Percentiles rank a stretch among this genome's conserved stretches.
These are phyloP conservation scores for Apodemus agrarius DNA, from an alignment of 2,797 vertebrate genomes.

Conservation along the genomic window DNA sequence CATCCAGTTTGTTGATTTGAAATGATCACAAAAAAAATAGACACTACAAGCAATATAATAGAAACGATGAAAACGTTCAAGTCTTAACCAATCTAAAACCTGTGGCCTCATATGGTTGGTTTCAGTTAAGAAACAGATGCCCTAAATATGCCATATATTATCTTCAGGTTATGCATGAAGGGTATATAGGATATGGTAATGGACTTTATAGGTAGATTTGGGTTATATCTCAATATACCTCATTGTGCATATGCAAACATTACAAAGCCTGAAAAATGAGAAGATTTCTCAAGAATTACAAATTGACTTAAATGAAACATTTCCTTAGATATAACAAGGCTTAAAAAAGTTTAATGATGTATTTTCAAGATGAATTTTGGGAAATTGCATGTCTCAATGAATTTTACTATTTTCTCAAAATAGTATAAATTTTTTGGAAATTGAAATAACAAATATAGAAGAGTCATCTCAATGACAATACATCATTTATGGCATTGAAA, in stretches of 20 bases:
- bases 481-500: not conserved
- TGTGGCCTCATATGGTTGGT: not conserved
- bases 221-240: not conserved
- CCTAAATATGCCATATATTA: not conserved
- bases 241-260: not conserved
- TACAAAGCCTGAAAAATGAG: not conserved
- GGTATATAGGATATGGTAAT: not conserved
- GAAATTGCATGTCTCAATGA: constrained; percentile 26
- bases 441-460: no score
- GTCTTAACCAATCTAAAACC: not conserved
- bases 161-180: not conserved
- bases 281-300: not conserved
- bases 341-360: not conserved
- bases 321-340: not conserved
- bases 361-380: not conserved
- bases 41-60: not conserved
- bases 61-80: not conserved
- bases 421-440: not conserved
- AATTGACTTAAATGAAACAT: not conserved
- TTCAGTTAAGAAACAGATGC: not conserved
- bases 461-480: not conserved
- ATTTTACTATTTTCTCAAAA: not conserved
- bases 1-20: constrained; percentile 95
- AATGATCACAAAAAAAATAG: constrained; percentile 62
- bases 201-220: not conserved